These are phyloP conservation scores for Diadophis punctatus DNA, from an alignment of 2,113 vertebrate species.

Conservation along the genomic window DNA sequence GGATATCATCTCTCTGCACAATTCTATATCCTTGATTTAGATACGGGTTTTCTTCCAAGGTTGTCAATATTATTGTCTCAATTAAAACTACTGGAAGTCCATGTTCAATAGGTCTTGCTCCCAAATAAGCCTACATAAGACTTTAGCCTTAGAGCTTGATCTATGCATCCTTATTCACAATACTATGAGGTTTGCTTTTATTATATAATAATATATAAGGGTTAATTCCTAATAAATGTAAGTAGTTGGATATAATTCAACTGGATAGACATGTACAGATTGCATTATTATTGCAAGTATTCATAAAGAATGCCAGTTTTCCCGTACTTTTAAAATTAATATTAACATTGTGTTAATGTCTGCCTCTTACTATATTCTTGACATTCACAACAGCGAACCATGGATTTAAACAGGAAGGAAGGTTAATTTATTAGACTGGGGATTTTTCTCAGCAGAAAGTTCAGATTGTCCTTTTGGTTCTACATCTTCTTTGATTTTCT, in stretches of 20 bases:
- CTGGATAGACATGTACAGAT: not conserved
- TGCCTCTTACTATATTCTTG: not conserved
- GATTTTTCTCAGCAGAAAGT: not conserved
- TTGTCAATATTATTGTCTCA: not conserved
- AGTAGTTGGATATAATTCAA: not conserved
- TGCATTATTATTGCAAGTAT: not conserved
- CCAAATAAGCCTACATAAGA: not conserved
- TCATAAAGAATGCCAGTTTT: not conserved
- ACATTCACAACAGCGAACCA: not conserved
- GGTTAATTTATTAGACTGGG: not conserved
- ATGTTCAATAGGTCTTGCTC: not conserved
- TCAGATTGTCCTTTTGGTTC: not conserved
- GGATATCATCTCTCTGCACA: not conserved
- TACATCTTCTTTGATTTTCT: not conserved
- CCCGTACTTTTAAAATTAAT: not conserved
- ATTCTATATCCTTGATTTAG: not conserved
- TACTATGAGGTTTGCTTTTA: not conserved
- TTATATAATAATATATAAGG: not conserved
- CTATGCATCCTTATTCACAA: not conserved
- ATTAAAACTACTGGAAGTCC: not conserved
- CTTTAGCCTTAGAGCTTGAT: not conserved
- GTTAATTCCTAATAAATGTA: not conserved
- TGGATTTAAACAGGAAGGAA: not conserved
- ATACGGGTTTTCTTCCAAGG: not conserved
- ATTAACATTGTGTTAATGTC: not conserved